phyloP scores from a whole-genome alignment of 2,888 invertebrate species.

The Cordilura impudica region DNA sequence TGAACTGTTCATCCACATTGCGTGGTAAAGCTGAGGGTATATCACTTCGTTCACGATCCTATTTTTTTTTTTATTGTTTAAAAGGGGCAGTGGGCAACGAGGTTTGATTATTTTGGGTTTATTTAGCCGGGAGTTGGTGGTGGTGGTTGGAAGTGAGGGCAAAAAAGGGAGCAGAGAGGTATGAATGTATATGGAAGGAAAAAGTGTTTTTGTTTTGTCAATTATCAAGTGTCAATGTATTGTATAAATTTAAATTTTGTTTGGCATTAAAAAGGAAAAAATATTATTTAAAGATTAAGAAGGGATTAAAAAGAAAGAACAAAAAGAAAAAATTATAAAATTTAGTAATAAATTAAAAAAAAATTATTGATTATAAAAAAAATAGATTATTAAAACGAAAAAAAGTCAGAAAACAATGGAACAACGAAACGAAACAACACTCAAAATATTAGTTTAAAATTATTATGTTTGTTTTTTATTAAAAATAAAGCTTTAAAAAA shows the following conservation, averaged over 20 bases:
- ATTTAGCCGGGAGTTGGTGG: conserved; percentile 33
- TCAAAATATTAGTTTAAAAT: conserved; percentile 12
- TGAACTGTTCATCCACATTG: conserved; percentile 77
- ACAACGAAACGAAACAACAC: conserved; percentile 20
- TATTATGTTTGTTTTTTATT: background rate
- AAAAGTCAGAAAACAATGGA: conserved; percentile 32
- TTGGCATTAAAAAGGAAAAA: conserved; percentile 35
- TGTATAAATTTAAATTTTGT: no score
- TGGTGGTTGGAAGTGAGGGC: conserved; percentile 37
- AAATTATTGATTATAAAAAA: conserved; percentile 49
- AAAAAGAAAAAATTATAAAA: conserved; percentile 43
- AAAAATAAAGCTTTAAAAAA: background rate
- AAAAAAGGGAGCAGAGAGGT: conserved; percentile 40
- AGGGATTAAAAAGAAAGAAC: conserved; percentile 36
- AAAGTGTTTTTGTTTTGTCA: conserved; percentile 28
- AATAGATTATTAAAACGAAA: conserved; percentile 35
- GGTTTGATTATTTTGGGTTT: conserved; percentile 17
- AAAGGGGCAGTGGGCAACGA: conserved; percentile 45
- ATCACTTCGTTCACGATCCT: conserved; percentile 78
- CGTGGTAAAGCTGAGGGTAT: conserved; percentile 76
- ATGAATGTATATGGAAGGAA: conserved; percentile 46
- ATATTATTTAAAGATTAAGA: conserved; percentile 8
- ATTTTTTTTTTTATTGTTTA: conserved; percentile 52
- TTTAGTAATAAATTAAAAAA: conserved; percentile 17
- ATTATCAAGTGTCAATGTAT: background rate